Evolutionary conservation across 2,888 invertebrate genomes (phyloP), one percentile per base, ranked within the genome.

Genomic region (Drosophila affinis): DNA sequence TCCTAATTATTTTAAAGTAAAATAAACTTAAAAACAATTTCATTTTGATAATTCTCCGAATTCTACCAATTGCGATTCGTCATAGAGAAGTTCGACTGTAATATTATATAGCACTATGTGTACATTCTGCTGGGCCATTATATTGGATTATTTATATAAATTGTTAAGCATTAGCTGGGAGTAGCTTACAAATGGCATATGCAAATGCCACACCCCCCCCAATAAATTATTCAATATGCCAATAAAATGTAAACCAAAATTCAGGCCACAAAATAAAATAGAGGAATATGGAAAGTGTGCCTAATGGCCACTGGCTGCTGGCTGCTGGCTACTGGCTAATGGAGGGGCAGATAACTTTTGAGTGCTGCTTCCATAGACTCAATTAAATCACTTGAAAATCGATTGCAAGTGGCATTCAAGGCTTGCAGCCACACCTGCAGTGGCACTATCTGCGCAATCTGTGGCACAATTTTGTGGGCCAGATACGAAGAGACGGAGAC

Each of bases 381-480:
- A 46, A 39, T 63, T 52, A 47, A 24, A 34, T 55, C 10, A 32
- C 12, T 18, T 18, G 44, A 56, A 67, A 69, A 67, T 69, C 67
- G 69, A 67, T 67, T 69, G 45, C 34, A 17, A n/a, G 54, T 21
- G 65, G 64, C 24, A 39, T 53, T 65, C 12, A 39, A 14, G 34
- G 14, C 14, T 12, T 5, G 24, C 24, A 24, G 39, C 39, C 39
- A 29, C 24, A 21, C 67, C 49, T 10, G 48, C 47, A 65, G 39
- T 14, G n/a, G 39, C 14, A n/a, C 39, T n/a, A 39, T 39, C 63
- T 6, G 52, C 3, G 52, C 64, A 56, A 56, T 57, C 44, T 49
- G 44, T 48, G 48, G 56, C 63, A 24, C 44, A 3, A 17, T 32
- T 39, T 21, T 49, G 68, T 14, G 55, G 56, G 24, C 27, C 55